These are phyloP conservation scores for Catharus minimus DNA, from an alignment of 2,113 vertebrate species.

Conservation along the genomic window DNA sequence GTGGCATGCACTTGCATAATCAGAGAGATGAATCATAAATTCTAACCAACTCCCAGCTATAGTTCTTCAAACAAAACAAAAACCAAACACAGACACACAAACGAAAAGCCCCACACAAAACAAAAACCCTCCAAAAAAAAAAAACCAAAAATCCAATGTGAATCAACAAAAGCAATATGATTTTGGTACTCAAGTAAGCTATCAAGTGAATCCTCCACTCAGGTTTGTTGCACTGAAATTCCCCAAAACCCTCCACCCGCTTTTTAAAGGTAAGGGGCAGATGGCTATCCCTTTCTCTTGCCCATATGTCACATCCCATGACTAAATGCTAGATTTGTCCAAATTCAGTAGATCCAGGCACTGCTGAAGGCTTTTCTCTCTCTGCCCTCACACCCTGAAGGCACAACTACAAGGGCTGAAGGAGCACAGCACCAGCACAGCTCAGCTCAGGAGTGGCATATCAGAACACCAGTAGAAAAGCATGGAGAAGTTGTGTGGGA, in stretches of 20 bases:
- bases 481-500: background rate
- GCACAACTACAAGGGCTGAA: background rate
- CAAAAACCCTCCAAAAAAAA: no score
- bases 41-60: background rate
- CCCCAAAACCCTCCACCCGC: background rate
- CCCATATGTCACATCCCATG: background rate
- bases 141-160: background rate
- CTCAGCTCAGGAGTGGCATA: background rate
- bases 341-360: background rate
- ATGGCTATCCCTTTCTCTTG: background rate
- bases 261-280: background rate
- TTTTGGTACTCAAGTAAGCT: background rate
- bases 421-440: background rate
- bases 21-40: background rate
- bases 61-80: background rate
- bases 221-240: background rate
- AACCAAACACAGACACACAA: background rate
- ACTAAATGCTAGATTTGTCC: background rate
- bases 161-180: background rate
- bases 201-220: background rate
- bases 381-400: fast-evolving
- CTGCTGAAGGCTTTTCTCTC: background rate
- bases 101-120: background rate
- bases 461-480: background rate
- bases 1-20: background rate